Base-by-base conservation (phyloP, 2,888 invertebrate genomes). In the Drosophila monieri region DNA sequence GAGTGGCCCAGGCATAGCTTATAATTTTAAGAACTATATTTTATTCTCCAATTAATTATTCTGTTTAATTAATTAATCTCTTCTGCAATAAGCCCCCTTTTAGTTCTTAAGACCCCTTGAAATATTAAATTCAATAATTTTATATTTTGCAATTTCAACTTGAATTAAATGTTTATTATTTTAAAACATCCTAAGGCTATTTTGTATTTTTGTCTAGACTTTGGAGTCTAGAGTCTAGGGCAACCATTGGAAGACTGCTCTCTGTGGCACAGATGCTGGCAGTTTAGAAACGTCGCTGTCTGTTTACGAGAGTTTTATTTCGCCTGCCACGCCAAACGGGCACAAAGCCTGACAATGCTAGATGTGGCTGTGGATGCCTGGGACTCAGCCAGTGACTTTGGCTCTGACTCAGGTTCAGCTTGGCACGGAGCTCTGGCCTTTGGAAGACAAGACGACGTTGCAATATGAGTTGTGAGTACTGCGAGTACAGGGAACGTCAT, bases 251-350 rank as follows among this genome's bases (percentile, higher is more conserved):
- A 12, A 21, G n/a, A 4, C 8, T 32, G 43, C 41, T 60, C 51
- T 58, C 58, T 71, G 58, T 65, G 66, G 48, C 51, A 27, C 62
- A 69, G 64, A 65, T 70, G 70, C 74, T 73, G 46, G 65, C 54
- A 54, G 74, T 69, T 80, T 70, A 74, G 78, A 74, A 67, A 74
- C 80, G 64, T 53, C 49, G 70, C 83, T 81, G 79, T 81, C 81
- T 81, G 85, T 79, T 81, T 81, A 81, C 81, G 83, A 81, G 73
- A 79, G 77, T 81, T 81, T 85, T 81, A 85, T 81, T 85, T 79
- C 85, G 79, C 79, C 73, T 81, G 81, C 79, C 79, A 85, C 73
- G 78, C 71, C 79, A 64, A 70, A 71, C 62, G 58, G 69, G 77
- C 85, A 85, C 73, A 85, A 78, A 80, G 84, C 68, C 78, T 80